Conservation (phyloP, 1,140 invertebrate genomes). For the Ptiloglossa arizonensis region DNA sequence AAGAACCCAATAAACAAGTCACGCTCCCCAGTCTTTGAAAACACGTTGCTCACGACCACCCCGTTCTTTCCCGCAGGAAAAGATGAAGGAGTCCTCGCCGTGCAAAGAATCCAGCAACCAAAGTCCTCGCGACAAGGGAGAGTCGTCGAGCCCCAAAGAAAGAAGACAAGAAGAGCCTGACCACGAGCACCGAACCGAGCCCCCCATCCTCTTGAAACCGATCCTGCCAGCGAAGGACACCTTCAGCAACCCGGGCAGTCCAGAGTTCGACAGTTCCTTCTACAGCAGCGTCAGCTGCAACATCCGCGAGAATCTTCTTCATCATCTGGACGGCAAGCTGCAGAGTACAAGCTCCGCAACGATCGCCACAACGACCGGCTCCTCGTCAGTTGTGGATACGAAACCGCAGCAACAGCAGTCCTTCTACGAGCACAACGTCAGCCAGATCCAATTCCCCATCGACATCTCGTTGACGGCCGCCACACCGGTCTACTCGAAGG, state of each 20-base stretch:
- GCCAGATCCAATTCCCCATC: conserved; percentile 74
- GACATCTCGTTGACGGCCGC: conserved; percentile 82
- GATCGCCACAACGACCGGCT: neutral
- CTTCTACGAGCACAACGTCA: conserved; percentile 64
- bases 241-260: conserved; percentile 68
- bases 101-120: conserved; percentile 49
- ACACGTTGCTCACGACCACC: no score
- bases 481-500: conserved; percentile 80
- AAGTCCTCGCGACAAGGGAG: conserved; percentile 41
- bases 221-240: conserved; percentile 44
- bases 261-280: conserved; percentile 83
- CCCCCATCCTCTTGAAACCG: conserved; percentile 45
- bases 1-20: neutral
- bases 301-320: conserved; percentile 85
- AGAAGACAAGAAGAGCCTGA: conserved; percentile 50
- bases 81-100: conserved; percentile 45
- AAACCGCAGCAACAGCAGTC: conserved; percentile 47
- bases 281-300: conserved; percentile 84
- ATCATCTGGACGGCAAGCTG: conserved; percentile 85
- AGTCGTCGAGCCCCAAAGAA: conserved; percentile 27
- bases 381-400: neutral
- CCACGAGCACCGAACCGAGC: conserved; percentile 23
- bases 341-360: conserved; percentile 68
- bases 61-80: conserved; percentile 44
- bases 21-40: no score